A percentile compares a stretch with the other conserved stretches of the same genome.
Conservation (phyloP, 2,797 vertebrate genomes). For the Myotis vivesi region DNA sequence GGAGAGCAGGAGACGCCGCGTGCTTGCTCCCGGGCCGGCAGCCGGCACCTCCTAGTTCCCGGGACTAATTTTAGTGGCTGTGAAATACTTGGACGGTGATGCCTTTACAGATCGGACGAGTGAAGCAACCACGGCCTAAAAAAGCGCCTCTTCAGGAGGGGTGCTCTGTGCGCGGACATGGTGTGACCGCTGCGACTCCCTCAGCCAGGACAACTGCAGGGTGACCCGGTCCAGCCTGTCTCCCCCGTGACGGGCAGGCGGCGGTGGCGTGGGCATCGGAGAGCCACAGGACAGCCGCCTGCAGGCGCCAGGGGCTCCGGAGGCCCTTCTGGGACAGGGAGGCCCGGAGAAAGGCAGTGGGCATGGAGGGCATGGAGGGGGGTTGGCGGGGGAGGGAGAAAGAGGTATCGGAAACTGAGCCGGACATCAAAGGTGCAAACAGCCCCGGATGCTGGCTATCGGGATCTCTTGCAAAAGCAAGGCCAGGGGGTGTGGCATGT, state of each 20-base stretch:
- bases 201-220: not conserved
- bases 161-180: not conserved
- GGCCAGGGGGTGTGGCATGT: rapidly evolving
- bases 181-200: rapidly evolving
- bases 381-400: not conserved
- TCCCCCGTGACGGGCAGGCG: not conserved
- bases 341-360: not conserved
- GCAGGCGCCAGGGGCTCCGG: not conserved
- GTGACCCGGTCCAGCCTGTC: rapidly evolving
- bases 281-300: too few relatives aligned
- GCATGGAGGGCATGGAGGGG: too few relatives aligned
- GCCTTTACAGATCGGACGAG: not conserved
- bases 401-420: not conserved
- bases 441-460: not conserved
- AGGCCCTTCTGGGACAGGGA: not conserved
- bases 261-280: not conserved
- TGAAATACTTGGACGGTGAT: not conserved
- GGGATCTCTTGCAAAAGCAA: not conserved
- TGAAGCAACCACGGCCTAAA: not conserved
- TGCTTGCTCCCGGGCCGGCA: not conserved
- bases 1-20: not conserved
- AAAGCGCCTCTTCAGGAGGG: not conserved
- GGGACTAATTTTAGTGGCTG: slow-evolving; percentile 28
- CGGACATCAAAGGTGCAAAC: not conserved
- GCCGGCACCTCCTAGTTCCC: not conserved